Conservation (phyloP, 2,888 invertebrate genomes). For the Tetragnatha montana region DNA sequence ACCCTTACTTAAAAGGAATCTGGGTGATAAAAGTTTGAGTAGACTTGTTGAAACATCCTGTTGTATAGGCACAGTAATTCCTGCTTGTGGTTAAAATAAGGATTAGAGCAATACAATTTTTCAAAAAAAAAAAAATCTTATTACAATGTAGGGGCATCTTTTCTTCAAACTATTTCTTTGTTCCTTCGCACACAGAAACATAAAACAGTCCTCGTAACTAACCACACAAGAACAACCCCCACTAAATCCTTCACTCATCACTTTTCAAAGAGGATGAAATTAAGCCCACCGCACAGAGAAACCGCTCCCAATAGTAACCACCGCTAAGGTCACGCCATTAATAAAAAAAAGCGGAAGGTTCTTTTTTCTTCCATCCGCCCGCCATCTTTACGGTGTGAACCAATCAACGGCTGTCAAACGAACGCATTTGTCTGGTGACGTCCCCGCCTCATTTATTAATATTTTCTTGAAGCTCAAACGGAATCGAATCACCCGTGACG, state of each 20-base stretch:
- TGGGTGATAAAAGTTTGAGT: too few relatives aligned
- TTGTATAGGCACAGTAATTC: too few relatives aligned
- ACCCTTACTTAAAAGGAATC: too few relatives aligned
- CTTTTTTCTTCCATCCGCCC: neutral
- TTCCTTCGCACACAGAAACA: neutral
- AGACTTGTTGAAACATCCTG: too few relatives aligned
- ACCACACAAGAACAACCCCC: conserved; percentile 6
- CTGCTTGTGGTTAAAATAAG: too few relatives aligned
- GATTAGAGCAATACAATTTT: too few relatives aligned
- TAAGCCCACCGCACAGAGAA: neutral
- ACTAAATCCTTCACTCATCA: conserved; percentile 7
- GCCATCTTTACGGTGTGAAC: conserved; percentile 21
- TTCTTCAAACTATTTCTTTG: too few relatives aligned
- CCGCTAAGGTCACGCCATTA: conserved; percentile 28
- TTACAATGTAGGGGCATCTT: too few relatives aligned
- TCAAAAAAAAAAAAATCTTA: too few relatives aligned
- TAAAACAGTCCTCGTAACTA: neutral
- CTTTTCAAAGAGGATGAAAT: conserved; percentile 27
- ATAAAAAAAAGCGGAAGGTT: conserved; percentile 27
- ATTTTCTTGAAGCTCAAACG: neutral
- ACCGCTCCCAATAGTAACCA: conserved; percentile 22
- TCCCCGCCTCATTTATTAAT: conserved; percentile 4
- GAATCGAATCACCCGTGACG: conserved; percentile 28
- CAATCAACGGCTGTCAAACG: conserved; percentile 49
- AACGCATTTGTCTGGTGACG: conserved; percentile 46